phyloP scores from a whole-genome alignment of 1,140 invertebrate species.

The Tetragonula clypearis region DNA sequence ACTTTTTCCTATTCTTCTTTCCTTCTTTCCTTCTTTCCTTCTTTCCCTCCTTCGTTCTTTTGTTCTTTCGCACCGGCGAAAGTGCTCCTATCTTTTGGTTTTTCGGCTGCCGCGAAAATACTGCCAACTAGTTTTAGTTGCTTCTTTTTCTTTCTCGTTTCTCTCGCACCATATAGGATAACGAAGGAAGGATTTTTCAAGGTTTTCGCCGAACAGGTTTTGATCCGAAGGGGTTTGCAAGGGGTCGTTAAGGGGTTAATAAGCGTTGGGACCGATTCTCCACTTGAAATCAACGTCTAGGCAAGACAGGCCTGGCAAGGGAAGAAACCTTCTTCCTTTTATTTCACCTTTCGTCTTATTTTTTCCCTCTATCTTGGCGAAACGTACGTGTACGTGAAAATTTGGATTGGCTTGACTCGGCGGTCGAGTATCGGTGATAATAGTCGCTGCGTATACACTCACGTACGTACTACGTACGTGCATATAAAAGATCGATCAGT shows the following conservation, averaged over 20 bases:
- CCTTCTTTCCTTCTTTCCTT: background rate
- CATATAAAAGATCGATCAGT: conserved; percentile 17
- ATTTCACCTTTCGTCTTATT: background rate
- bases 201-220: background rate
- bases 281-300: conserved; percentile 64
- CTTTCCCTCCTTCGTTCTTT: background rate
- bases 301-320: conserved; percentile 38
- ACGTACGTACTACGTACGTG: too few species aligned
- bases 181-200: background rate
- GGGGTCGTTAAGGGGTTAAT: too few species aligned
- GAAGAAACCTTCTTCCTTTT: conserved; percentile 45
- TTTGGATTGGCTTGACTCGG: background rate
- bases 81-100: too few species aligned
- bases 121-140: too few species aligned
- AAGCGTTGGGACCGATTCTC: conserved; percentile 61
- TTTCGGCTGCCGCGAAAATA: too few species aligned
- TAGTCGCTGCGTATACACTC: too few species aligned
- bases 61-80: too few species aligned
- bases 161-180: background rate
- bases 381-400: background rate
- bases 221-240: too few species aligned
- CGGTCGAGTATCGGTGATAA: too few species aligned
- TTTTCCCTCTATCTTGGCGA: background rate
- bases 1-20: background rate
- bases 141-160: too few species aligned